phyloP scores from a whole-genome alignment of 2,797 vertebrate genomes.

The Bradypodion ventrale region DNA sequence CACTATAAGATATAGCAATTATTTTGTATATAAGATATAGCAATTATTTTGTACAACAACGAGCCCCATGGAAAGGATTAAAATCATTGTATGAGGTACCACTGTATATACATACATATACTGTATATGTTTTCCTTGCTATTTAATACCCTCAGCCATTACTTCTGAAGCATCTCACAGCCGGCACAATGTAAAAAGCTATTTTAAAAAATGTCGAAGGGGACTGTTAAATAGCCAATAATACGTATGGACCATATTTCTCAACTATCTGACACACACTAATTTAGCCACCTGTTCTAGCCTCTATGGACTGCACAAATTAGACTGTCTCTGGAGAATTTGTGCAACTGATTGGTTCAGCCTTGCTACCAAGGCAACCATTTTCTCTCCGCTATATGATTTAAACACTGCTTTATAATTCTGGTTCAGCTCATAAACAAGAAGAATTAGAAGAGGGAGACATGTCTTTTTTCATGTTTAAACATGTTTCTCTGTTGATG shows the following conservation, averaged over 20 bases:
- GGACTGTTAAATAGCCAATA: slow-evolving; percentile 33
- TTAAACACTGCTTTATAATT: slow-evolving; percentile 74
- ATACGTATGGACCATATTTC: slow-evolving; percentile 55
- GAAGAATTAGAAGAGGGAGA: background rate
- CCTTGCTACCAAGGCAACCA: slow-evolving; percentile 83
- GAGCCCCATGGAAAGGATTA: no score
- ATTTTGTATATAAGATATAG: no score
- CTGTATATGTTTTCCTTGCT: background rate
- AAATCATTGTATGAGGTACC: no score
- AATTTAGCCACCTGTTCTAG: slow-evolving; percentile 83
- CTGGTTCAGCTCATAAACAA: slow-evolving; percentile 66
- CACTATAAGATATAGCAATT: no score
- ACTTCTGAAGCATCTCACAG: slow-evolving; percentile 24
- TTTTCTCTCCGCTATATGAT: slow-evolving; percentile 74
- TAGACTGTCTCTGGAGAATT: slow-evolving; percentile 80
- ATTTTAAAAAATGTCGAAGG: slow-evolving; percentile 7
- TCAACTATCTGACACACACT: slow-evolving; percentile 73
- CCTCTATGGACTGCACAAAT: slow-evolving; percentile 77
- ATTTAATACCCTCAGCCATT: slow-evolving; percentile 31
- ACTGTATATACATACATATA: no score
- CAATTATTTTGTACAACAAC: no score
- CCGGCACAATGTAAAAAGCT: slow-evolving; percentile 8
- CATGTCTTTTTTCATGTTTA: slow-evolving; percentile 34
- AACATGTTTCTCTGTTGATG: slow-evolving; percentile 43
- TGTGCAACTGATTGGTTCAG: slow-evolving; percentile 78